Evolutionary conservation across 2,888 invertebrate genomes (phyloP).

Genomic region (Scrobipalpa costella): DNA sequence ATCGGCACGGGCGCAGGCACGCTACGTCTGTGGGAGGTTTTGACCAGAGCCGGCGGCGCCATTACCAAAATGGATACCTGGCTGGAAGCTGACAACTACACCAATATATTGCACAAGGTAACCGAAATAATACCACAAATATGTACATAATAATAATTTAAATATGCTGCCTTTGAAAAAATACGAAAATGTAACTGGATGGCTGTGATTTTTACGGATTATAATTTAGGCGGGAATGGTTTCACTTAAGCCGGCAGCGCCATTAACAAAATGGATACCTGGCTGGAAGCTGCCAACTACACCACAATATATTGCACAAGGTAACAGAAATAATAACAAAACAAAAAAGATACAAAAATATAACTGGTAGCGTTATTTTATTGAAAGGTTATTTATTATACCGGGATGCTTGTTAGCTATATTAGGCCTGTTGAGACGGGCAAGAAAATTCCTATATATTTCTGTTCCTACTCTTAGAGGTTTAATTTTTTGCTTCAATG

Average conservation of each 20-base stretch:
- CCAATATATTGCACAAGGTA: constrained; percentile 76
- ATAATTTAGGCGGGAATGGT: neutral
- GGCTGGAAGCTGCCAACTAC: neutral
- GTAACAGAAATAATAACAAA: neutral
- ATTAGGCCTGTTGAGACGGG: no score
- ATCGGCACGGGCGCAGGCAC: constrained; percentile 70
- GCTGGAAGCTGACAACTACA: constrained; percentile 74
- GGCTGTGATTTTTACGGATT: neutral
- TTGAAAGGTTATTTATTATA: no score
- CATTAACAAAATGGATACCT: neutral
- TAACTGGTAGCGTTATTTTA: no score
- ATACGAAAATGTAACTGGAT: neutral
- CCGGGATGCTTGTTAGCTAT: no score
- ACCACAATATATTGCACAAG: neutral
- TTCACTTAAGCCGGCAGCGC: neutral
- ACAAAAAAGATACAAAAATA: no score
- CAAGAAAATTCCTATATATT: no score
- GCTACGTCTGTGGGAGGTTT: constrained; percentile 64
- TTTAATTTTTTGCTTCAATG: no score
- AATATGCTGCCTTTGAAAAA: neutral
- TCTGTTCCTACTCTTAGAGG: no score
- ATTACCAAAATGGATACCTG: constrained; percentile 64
- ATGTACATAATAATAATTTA: neutral
- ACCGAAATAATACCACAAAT: constrained; percentile 19
- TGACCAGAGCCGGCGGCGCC: constrained; percentile 60